Evolutionary conservation across 2,888 invertebrate species (phyloP).

Genomic region (Callimorpha dominula): DNA sequence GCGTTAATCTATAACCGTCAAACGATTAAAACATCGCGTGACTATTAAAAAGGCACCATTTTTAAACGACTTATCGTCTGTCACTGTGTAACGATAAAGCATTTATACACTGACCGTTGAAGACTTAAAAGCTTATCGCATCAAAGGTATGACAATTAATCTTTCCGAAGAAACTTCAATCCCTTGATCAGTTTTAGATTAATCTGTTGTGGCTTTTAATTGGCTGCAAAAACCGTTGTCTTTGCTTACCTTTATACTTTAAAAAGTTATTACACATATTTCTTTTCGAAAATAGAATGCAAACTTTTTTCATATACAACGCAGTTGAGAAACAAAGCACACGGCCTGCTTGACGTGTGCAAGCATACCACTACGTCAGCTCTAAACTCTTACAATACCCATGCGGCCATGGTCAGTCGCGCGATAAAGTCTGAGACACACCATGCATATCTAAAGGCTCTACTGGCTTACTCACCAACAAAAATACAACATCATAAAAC

Average conservation of each 20-base stretch:
- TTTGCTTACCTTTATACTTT: not conserved
- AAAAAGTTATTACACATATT: too few species aligned
- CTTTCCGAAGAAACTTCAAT: conserved; percentile 11
- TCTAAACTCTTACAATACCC: too few species aligned
- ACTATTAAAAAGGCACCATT: conserved; percentile 79
- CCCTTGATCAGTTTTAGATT: conserved; percentile 24
- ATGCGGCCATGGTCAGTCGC: too few species aligned
- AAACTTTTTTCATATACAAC: too few species aligned
- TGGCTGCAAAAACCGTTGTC: not conserved
- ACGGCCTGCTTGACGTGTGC: too few species aligned
- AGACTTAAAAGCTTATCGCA: conserved; percentile 43
- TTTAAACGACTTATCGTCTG: conserved; percentile 80
- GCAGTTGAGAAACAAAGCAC: too few species aligned
- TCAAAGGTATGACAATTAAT: conserved; percentile 11
- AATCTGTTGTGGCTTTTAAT: not conserved
- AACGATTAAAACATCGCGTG: conserved; percentile 75
- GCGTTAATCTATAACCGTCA: conserved; percentile 78
- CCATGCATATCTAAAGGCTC: too few species aligned
- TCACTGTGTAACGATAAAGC: conserved; percentile 56
- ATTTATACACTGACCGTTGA: conserved; percentile 47
- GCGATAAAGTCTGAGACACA: too few species aligned
- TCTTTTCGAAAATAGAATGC: too few species aligned
- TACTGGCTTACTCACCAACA: too few species aligned
- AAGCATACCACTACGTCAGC: too few species aligned
- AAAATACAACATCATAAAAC: too few species aligned